Conservation (phyloP, 1,140 invertebrate species). For the Microvelia longipes region DNA sequence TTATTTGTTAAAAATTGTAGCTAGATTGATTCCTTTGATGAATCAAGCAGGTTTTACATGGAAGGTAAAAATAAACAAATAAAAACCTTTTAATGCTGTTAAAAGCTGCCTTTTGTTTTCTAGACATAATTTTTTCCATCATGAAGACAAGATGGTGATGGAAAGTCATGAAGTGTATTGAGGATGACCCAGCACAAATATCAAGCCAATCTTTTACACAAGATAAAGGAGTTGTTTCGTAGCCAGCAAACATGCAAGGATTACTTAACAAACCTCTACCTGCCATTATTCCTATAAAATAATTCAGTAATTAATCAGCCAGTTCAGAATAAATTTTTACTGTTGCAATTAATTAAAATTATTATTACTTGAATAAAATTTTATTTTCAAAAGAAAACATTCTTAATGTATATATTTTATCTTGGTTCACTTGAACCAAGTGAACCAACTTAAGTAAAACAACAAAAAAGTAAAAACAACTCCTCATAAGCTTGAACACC, state of each 20-base stretch:
- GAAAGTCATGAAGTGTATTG: constrained; percentile 57
- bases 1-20: no score
- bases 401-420: no score
- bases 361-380: no score
- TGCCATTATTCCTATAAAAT: constrained; percentile 60
- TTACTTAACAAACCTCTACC: constrained; percentile 79
- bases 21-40: no score
- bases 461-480: no score
- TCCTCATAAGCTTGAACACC: no score
- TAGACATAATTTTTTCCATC: constrained; percentile 63
- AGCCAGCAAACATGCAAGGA: constrained; percentile 70
- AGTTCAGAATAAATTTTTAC: background rate
- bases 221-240: constrained; percentile 45
- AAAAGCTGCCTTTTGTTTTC: constrained; percentile 24
- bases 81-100: background rate
- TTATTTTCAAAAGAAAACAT: no score
- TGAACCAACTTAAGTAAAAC: no score
- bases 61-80: background rate
- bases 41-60: no score
- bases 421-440: no score
- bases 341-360: background rate
- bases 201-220: constrained; percentile 79
- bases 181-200: constrained; percentile 42
- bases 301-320: no score
- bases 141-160: constrained; percentile 91